Evolutionary conservation across 2,888 invertebrate genomes (phyloP).

Genomic region (Synergus laeviventris): DNA sequence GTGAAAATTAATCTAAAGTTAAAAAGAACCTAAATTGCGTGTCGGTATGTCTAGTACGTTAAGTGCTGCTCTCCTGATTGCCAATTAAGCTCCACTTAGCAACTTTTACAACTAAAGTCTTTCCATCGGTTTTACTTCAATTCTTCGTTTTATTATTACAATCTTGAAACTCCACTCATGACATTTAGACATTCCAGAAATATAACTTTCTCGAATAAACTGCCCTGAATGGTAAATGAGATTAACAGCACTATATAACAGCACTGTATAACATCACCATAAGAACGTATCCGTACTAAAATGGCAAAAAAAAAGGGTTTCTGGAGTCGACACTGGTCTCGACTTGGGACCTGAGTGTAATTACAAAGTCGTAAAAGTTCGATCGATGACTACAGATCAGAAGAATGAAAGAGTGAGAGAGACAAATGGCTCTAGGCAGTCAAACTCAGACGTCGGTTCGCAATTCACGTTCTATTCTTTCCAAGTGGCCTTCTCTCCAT

Average conservation of each 20-base stretch:
- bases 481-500: constrained; percentile 55
- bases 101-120: not conserved
- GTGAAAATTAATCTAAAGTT: too few species aligned
- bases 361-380: constrained; percentile 68
- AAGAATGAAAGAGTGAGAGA: constrained; percentile 39
- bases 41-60: too few species aligned
- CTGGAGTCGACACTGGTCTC: not conserved
- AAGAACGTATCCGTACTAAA: not conserved
- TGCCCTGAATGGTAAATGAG: not conserved
- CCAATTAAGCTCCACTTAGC: too few species aligned
- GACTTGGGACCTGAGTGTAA: constrained; percentile 51
- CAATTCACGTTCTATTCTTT: constrained; percentile 43
- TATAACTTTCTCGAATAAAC: constrained; percentile 1
- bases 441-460: not conserved
- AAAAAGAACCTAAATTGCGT: too few species aligned
- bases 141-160: not conserved
- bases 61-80: too few species aligned
- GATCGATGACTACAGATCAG: constrained; percentile 57
- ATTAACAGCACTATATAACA: not conserved
- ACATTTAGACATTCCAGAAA: not conserved
- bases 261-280: not conserved
- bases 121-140: not conserved
- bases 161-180: not conserved
- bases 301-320: not conserved
- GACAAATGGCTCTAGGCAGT: constrained; percentile 10